Evolutionary conservation across 2,888 invertebrate species (phyloP).

Genomic region (Agriopis aurantiaria): DNA sequence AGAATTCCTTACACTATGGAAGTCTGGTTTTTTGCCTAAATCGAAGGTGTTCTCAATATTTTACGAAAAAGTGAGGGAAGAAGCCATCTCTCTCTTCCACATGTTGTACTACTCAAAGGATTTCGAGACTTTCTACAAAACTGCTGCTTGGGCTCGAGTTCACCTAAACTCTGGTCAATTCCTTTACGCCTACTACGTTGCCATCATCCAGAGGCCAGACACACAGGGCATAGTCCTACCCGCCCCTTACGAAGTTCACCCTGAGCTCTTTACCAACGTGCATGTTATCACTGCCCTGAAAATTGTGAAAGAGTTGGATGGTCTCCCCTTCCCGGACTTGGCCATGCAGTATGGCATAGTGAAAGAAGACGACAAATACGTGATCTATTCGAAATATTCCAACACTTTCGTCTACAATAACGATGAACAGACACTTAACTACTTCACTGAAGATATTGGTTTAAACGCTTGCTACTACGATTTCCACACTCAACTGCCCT

Average conservation of each 20-base stretch:
- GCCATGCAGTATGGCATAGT: conserved; percentile 72
- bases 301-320: conserved; percentile 74
- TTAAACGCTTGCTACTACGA: conserved; percentile 89
- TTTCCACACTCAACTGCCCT: conserved; percentile 87
- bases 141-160: conserved; percentile 85
- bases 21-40: conserved; percentile 79
- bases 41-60: conserved; percentile 83
- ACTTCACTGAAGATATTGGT: conserved; percentile 90
- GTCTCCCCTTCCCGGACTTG: conserved; percentile 59
- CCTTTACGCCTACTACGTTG: conserved; percentile 87
- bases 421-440: conserved; percentile 87
- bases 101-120: conserved; percentile 87
- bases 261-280: conserved; percentile 88
- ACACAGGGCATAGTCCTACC: conserved; percentile 87
- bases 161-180: conserved; percentile 88
- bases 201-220: conserved; percentile 86
- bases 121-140: conserved; percentile 87
- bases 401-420: conserved; percentile 81
- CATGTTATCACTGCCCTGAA: conserved; percentile 82
- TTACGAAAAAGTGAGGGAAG: conserved; percentile 73
- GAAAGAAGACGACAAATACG: conserved; percentile 71
- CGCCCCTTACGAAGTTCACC: conserved; percentile 89
- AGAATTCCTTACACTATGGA: conserved; percentile 73
- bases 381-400: conserved; percentile 87
- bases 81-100: conserved; percentile 84